A percentile compares a stretch with the other conserved stretches of the same genome.
These are phyloP conservation scores for Meloe dianella DNA, from an alignment of 2,888 invertebrate genomes.

Conservation along the genomic window DNA sequence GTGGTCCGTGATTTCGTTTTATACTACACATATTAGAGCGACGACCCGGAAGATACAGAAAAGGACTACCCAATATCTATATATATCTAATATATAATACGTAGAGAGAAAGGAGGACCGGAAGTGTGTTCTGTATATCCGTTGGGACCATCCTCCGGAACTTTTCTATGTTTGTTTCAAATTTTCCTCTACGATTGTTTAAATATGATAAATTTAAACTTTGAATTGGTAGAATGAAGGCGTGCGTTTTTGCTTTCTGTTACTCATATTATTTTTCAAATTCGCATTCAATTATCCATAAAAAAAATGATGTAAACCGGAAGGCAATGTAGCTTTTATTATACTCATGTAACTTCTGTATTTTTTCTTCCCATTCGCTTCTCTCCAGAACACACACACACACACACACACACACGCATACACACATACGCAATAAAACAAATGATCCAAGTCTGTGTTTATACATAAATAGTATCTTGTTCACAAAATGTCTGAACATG, in stretches of 20 bases:
- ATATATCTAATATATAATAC: neutral
- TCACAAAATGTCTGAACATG: conserved; percentile 32
- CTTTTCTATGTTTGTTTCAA: conserved; percentile 30
- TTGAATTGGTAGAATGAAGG: neutral
- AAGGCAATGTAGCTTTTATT: conserved; percentile 1
- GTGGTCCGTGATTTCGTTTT: conserved; percentile 25
- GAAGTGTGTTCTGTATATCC: conserved; percentile 40
- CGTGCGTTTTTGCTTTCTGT: neutral
- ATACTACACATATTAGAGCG: conserved; percentile 35
- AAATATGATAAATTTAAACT: conserved; percentile 7
- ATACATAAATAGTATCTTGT: conserved; percentile 35
- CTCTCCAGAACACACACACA: neutral
- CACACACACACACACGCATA: neutral
- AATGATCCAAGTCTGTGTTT: conserved; percentile 32
- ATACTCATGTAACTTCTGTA: neutral
- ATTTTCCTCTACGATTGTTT: conserved; percentile 4
- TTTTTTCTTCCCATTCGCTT: neutral
- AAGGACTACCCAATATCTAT: conserved; percentile 22
- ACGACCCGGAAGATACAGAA: conserved; percentile 39
- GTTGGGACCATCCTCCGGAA: conserved; percentile 30
- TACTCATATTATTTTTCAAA: neutral
- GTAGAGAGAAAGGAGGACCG: conserved; percentile 23
- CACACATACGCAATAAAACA: conserved; percentile 17
- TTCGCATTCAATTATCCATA: conserved; percentile 1
- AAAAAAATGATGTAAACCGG: neutral